Conservation (phyloP, 1,140 invertebrate genomes). For the Caligus rogercresseyi region DNA sequence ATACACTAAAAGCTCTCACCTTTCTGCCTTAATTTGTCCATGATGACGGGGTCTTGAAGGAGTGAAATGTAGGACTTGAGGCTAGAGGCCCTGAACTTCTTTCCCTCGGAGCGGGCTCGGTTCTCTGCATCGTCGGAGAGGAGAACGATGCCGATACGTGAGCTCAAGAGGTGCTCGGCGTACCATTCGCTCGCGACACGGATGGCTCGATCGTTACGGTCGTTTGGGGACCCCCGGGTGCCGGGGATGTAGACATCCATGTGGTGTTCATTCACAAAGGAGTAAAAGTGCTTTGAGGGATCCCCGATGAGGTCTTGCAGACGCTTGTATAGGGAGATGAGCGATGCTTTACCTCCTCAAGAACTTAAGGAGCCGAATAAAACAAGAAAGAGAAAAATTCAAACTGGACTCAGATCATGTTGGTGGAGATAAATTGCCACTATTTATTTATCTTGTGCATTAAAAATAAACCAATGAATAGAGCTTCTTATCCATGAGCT, state of each 20-base stretch:
- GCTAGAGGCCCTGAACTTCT: slow-evolving; percentile 46
- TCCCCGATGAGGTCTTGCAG: slow-evolving; percentile 61
- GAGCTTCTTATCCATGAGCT: no score
- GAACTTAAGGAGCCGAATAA: slow-evolving; percentile 34
- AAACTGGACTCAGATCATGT: not conserved
- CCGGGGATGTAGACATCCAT: slow-evolving; percentile 65
- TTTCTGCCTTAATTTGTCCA: slow-evolving; percentile 58
- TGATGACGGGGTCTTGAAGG: slow-evolving; percentile 42
- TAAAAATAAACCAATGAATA: no score
- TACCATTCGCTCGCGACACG: slow-evolving; percentile 64
- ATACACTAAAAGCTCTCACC: slow-evolving; percentile 25
- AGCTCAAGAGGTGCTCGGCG: slow-evolving; percentile 36
- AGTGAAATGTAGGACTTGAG: slow-evolving; percentile 52
- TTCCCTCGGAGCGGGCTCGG: slow-evolving; percentile 44
- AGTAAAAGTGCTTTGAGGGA: slow-evolving; percentile 61
- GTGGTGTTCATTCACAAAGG: slow-evolving; percentile 81
- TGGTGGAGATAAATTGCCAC: no score
- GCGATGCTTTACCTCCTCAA: slow-evolving; percentile 79
- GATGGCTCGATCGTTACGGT: slow-evolving; percentile 81
- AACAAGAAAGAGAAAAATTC: not conserved
- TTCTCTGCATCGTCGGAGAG: slow-evolving; percentile 73
- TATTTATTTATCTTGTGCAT: no score
- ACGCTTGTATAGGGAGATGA: slow-evolving; percentile 76
- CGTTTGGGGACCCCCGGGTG: slow-evolving; percentile 54
- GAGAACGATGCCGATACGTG: slow-evolving; percentile 46